Evolutionary conservation across 2,797 vertebrate species (phyloP), one percentile per base, ranked within the genome.

Genomic region (Hippopotamyrus pictus): DNA sequence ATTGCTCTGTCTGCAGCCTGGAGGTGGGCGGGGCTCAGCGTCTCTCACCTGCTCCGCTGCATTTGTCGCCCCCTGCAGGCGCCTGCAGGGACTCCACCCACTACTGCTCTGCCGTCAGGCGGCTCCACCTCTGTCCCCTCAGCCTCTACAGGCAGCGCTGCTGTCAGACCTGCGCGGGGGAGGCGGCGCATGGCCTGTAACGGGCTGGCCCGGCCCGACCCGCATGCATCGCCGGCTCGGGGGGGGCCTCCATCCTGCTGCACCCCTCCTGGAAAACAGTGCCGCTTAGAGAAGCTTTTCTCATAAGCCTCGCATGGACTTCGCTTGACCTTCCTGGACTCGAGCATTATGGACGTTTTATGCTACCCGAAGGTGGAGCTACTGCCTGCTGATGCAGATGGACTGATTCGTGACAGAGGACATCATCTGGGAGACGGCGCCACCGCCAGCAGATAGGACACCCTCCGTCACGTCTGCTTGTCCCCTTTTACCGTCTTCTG

Each of bases 41-140:
- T 50, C 82, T 6, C 82, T 79, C 7, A n/a, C 41, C 41, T 79
- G 37, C 37, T n/a, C 14, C 0, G 3, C 73, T n/a, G 29, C 12
- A 73, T 73, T 44, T 79, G 37, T 79, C 37, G 14, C 37, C 73
- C 73, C 73, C 73, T 19, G 33, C 41, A 95, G 97, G 94, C 90
- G 94, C 95, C 93, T 98, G 97, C 92, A 95, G 94, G 91, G 97
- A 98, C 94, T 95, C 95, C 88, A 96, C 96, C 88, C 96, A 95
- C 93, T 96, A 97, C 96, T 98, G 97, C 94, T 91, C 94, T 3
- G 96, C 95, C 92, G 96, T 97, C 92, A 97, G 94, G 93, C 95
- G 94, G 5, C 96, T 98, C 90, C 93, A 94, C 87, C 94, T 98
- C 88, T 97, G 97, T 92, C 91, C 94, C 12, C 91, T 97, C 91